Conservation (phyloP, 2,888 invertebrate genomes). For the Tetragonisca angustula region DNA sequence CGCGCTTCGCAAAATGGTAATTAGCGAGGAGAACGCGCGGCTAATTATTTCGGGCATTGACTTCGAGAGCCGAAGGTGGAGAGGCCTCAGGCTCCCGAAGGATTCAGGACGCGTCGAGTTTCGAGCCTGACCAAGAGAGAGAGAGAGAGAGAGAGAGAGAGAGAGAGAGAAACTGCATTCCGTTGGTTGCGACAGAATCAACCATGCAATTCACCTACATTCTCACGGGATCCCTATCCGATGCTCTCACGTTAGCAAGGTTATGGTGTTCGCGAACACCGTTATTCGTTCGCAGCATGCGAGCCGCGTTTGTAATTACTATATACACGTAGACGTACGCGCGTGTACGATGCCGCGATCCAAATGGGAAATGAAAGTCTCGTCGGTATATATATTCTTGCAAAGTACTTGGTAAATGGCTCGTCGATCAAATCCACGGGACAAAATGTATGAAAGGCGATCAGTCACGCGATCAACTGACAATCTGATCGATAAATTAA, state of each 20-base stretch:
- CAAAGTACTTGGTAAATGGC: background rate
- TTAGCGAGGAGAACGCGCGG: conserved; percentile 6
- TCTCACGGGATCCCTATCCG: conserved; percentile 72
- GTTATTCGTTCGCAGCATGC: conserved; percentile 61
- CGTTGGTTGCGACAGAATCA: conserved; percentile 58
- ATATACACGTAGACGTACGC: background rate
- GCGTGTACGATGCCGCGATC: conserved; percentile 4
- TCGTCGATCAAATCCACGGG: background rate
- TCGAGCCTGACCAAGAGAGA: conserved; percentile 31
- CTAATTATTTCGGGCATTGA: conserved; percentile 27
- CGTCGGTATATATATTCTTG: background rate
- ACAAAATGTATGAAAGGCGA: background rate
- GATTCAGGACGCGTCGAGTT: conserved; percentile 26
- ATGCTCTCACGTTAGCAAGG: conserved; percentile 55
- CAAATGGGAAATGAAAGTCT: conserved; percentile 46
- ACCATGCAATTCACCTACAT: conserved; percentile 78
- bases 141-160: background rate
- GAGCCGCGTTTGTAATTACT: conserved; percentile 41
- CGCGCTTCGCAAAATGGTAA: background rate
- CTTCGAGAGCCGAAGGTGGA: background rate
- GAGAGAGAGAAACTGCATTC: conserved; percentile 57
- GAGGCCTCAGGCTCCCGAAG: background rate
- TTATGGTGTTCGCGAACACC: conserved; percentile 57
- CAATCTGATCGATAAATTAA: conserved; percentile 9
- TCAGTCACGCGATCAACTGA: conserved; percentile 12